These are phyloP conservation scores for Copidosoma aretas DNA, from an alignment of 2,888 invertebrate genomes.

Conservation along the genomic window DNA sequence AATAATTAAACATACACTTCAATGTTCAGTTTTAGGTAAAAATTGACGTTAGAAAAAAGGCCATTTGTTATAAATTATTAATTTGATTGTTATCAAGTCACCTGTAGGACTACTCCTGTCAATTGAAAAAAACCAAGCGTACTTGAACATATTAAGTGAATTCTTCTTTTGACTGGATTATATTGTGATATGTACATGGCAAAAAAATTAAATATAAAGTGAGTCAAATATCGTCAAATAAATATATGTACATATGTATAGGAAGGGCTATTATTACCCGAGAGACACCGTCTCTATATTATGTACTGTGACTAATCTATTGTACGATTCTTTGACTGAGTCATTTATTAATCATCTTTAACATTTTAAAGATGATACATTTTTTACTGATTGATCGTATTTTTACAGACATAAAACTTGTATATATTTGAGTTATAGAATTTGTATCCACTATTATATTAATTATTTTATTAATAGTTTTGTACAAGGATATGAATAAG, in stretches of 20 bases:
- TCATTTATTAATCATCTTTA: background rate
- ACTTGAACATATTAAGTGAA: slow-evolving; percentile 24
- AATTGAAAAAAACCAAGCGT: background rate
- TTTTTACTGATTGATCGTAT: too few species aligned
- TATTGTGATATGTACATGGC: slow-evolving; percentile 29
- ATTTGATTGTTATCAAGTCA: too few species aligned
- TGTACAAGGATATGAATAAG: too few species aligned
- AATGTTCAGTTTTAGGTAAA: too few species aligned
- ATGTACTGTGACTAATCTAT: slow-evolving; percentile 22
- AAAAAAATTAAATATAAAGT: slow-evolving; percentile 8
- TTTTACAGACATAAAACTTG: background rate
- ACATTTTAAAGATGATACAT: background rate
- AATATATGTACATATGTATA: slow-evolving; percentile 5
- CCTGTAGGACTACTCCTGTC: too few species aligned
- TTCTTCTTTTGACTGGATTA: slow-evolving; percentile 22
- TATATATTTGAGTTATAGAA: too few species aligned
- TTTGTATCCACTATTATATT: too few species aligned
- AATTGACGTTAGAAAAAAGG: too few species aligned
- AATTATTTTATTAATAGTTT: too few species aligned
- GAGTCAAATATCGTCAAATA: background rate
- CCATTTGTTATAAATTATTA: too few species aligned
- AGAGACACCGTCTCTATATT: background rate
- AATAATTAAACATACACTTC: too few species aligned
- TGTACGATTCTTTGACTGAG: slow-evolving; percentile 6
- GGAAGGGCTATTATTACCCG: background rate